Evolutionary conservation across 2,113 vertebrate genomes (phyloP).

Genomic region (Festucalex cinctus): DNA sequence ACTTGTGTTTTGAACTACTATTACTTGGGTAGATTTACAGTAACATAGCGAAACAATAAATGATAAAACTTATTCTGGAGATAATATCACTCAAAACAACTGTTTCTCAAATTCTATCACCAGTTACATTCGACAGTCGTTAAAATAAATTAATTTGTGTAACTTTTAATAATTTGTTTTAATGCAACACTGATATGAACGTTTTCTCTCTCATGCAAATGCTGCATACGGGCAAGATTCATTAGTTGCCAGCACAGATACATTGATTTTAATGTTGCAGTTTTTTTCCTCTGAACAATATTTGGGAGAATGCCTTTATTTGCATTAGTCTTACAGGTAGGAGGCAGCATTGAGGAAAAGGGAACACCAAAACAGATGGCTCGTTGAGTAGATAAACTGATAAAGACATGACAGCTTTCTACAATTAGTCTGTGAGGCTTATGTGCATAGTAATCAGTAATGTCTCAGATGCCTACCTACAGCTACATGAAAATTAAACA

Average conservation of each 20-base stretch:
- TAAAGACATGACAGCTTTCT: slow-evolving; percentile 66
- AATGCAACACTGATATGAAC: neutral
- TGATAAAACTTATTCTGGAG: neutral
- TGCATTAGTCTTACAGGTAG: slow-evolving; percentile 26
- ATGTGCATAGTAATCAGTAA: slow-evolving; percentile 55
- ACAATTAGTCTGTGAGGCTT: slow-evolving; percentile 67
- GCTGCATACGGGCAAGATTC: too few relatives aligned
- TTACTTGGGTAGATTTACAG: slow-evolving; percentile 4
- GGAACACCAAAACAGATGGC: slow-evolving; percentile 51
- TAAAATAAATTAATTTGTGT: neutral
- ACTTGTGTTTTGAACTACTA: neutral
- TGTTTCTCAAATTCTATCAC: neutral
- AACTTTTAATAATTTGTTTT: neutral
- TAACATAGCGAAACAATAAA: neutral
- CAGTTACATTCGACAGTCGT: neutral
- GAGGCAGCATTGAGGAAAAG: slow-evolving; percentile 29
- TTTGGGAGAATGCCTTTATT: slow-evolving; percentile 12
- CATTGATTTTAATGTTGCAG: too few relatives aligned
- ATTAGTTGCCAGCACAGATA: too few relatives aligned
- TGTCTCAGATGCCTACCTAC: slow-evolving; percentile 45
- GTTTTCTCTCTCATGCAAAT: too few relatives aligned
- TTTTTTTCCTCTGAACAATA: slow-evolving; percentile 9
- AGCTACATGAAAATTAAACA: slow-evolving; percentile 40
- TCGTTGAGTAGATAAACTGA: slow-evolving; percentile 60
- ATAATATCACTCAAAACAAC: neutral